phyloP scores from a whole-genome alignment of 2,113 vertebrate species.

The Trinectes maculatus region DNA sequence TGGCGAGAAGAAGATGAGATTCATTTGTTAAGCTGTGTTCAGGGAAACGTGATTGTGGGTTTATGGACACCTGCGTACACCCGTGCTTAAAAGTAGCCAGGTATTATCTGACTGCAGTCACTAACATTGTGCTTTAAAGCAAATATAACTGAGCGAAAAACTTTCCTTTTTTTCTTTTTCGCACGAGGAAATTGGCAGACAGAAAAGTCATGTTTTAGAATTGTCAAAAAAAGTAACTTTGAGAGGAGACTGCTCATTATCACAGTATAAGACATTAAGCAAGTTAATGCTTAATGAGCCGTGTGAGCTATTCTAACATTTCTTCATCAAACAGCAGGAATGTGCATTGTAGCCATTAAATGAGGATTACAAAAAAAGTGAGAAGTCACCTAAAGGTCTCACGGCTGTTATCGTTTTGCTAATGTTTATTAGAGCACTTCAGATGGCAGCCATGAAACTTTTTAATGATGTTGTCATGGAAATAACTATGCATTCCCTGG shows the following conservation, averaged over 20 bases:
- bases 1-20: not conserved
- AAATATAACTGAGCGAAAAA: no score
- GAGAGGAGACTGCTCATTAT: conserved; percentile 22
- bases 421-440: conserved; percentile 58
- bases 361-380: conserved; percentile 18
- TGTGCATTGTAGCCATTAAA: conserved; percentile 27
- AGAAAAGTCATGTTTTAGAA: conserved; percentile 26
- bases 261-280: conserved; percentile 27
- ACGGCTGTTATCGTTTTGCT: conserved; percentile 44
- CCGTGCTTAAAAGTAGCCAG: not conserved
- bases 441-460: conserved; percentile 57
- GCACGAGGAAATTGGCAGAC: not conserved
- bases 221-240: conserved; percentile 15
- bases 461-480: conserved; percentile 70
- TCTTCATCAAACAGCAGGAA: conserved; percentile 22
- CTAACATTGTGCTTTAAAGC: no score
- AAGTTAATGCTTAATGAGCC: conserved; percentile 40
- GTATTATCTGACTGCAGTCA: no score
- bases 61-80: no score
- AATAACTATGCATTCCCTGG: conserved; percentile 49
- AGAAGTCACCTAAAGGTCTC: conserved; percentile 51
- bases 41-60: no score
- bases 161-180: no score
- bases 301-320: conserved; percentile 2
- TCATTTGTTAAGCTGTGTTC: not conserved